A percentile compares a stretch with the other conserved stretches of the same genome.
These are phyloP conservation scores for Ficedula albicollis DNA, from an alignment of 2,797 vertebrate genomes.

Conservation along the genomic window DNA sequence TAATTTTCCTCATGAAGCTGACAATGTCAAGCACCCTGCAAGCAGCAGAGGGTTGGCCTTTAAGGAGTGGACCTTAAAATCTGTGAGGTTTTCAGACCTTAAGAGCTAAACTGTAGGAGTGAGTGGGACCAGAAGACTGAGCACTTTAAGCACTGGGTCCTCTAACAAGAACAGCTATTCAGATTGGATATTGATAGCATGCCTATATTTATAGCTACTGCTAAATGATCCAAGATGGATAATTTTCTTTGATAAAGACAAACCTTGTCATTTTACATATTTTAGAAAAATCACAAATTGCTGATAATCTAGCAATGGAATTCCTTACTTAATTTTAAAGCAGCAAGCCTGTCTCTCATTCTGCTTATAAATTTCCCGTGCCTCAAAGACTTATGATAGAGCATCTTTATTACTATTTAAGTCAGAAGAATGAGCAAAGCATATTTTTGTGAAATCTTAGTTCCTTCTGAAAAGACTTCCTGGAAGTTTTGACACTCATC, in stretches of 20 bases:
- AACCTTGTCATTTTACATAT: constrained; percentile 28
- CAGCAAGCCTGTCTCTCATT: constrained; percentile 21
- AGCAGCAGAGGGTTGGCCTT: neutral
- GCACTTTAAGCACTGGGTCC: neutral
- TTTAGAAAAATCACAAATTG: constrained; percentile 53
- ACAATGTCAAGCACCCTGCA: neutral
- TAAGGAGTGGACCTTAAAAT: neutral
- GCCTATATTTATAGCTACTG: constrained; percentile 15
- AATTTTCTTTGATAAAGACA: constrained; percentile 21
- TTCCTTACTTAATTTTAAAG: constrained; percentile 25
- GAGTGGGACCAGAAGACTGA: neutral
- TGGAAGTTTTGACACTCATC: neutral
- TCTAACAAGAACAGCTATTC: constrained; percentile 19
- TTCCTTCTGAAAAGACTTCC: constrained; percentile 7
- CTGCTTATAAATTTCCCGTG: constrained; percentile 20
- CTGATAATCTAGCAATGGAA: constrained; percentile 2
- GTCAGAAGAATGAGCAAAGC: neutral
- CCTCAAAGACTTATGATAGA: neutral
- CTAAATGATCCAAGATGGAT: constrained; percentile 42
- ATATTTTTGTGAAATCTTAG: neutral
- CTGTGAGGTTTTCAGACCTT: neutral
- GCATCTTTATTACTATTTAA: neutral
- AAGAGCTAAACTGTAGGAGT: neutral
- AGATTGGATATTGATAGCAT: constrained; percentile 3
- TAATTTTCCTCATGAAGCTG: neutral